Evolutionary conservation across 2,113 vertebrate species (phyloP), one percentile per base, ranked within the genome.

Genomic region (Machaerirhynchus nigripectus): DNA sequence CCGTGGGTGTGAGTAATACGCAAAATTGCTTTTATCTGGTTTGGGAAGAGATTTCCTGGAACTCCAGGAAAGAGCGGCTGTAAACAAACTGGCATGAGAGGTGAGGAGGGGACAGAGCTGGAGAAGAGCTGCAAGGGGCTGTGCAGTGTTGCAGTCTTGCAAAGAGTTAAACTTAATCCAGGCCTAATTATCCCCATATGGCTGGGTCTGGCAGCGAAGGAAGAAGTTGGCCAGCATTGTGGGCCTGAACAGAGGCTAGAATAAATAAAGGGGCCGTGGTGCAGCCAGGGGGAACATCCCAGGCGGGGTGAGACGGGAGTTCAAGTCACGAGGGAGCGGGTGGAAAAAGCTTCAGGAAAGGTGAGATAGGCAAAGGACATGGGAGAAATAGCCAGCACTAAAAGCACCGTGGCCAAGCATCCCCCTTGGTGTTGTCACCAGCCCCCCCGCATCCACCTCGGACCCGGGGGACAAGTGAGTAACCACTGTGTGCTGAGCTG

Each of bases 121-220:
- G 31, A 80, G 22, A 65, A 28, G 28, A 52, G 39, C 37, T 23
- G 12, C 1, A 2, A 22, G 4, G 33, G 20, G 15, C 47, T 76
- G 20, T n/a, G 37, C 13, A 2, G 11, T 10, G 0, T 7, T 61
- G 65, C 70, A 60, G 76, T 46, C 73, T 57, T 60, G 23, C 31
- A 49, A 94, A 82, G 82, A 87, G 97, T 86, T 89, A 87, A 93
- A 82, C 95, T 69, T 91, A 89, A 95, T 91, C 85, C 46, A 19
- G 39, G 33, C 87, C 75, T 95, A 75, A 64, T 93, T 88, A 91
- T 84, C 94, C 89, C 93, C 96, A 80, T 96, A 77, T 96, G 96
- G 78, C 67, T 75, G 87, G 30, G 40, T 88, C 96, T 93, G 95
- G 92, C 53, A 42, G 88, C 3, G 6, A n/a, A 87, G 81, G 63